phyloP scores from a whole-genome alignment of 2,113 vertebrate genomes.

The Indicator indicator region DNA sequence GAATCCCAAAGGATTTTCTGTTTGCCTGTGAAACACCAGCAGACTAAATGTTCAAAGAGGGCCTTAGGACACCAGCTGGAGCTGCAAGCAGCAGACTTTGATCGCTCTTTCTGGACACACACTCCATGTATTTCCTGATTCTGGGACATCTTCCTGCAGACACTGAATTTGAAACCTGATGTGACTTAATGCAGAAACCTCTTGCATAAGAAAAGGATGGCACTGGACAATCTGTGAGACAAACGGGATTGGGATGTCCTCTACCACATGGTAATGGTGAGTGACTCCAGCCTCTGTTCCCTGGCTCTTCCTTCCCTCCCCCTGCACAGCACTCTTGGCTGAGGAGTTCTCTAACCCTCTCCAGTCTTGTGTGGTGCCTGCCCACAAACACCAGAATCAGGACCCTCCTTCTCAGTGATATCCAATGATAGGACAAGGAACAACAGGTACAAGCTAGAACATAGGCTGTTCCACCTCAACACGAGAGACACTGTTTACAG shows the following conservation, averaged over 20 bases:
- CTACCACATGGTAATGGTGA: fast-evolving
- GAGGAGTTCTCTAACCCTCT: not conserved
- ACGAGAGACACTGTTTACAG: too few species aligned
- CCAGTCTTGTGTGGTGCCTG: not conserved
- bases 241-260: fast-evolving
- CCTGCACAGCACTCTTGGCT: not conserved
- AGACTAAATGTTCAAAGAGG: not conserved
- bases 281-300: not conserved
- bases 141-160: not conserved
- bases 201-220: not conserved
- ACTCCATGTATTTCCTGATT: not conserved
- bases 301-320: not conserved
- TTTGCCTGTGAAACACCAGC: conserved; percentile 3
- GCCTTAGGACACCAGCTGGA: conserved; percentile 19
- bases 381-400: not conserved
- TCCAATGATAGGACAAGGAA: too few species aligned
- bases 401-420: not conserved
- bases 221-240: not conserved
- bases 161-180: not conserved
- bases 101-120: not conserved
- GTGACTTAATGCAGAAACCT: not conserved
- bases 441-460: too few species aligned
- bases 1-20: not conserved
- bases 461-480: too few species aligned
- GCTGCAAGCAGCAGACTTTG: not conserved